A percentile compares a stretch with the other conserved stretches of the same genome.
phyloP scores from a whole-genome alignment of 2,113 vertebrate species.

The Eurystomus gularis region DNA sequence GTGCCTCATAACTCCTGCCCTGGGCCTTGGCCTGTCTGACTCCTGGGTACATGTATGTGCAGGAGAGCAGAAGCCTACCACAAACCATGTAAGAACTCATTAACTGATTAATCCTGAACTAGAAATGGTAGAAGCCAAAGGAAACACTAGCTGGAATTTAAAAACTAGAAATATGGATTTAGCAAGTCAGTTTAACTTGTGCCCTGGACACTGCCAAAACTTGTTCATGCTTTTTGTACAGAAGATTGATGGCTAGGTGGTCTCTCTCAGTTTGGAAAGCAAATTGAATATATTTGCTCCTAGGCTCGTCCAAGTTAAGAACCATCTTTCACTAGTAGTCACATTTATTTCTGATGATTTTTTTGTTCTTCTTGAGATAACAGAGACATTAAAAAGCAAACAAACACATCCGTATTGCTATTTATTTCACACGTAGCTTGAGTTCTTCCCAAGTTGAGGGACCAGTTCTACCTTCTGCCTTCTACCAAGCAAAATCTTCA shows the following conservation, averaged over 20 bases:
- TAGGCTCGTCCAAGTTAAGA: slow-evolving; percentile 1
- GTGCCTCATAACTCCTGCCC: neutral
- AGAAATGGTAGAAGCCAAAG: slow-evolving; percentile 51
- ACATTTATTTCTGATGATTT: neutral
- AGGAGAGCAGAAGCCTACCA: slow-evolving; percentile 28
- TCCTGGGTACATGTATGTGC: slow-evolving; percentile 13
- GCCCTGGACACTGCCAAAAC: slow-evolving; percentile 50
- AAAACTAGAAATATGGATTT: slow-evolving; percentile 51
- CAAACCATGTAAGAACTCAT: slow-evolving; percentile 8
- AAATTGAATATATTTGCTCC: slow-evolving; percentile 16
- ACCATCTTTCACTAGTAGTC: slow-evolving; percentile 15
- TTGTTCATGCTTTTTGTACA: slow-evolving; percentile 58
- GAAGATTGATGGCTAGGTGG: slow-evolving; percentile 53
- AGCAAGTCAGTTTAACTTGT: slow-evolving; percentile 29
- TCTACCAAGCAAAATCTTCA: neutral
- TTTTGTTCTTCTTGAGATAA: slow-evolving; percentile 4
- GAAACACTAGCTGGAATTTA: slow-evolving; percentile 53
- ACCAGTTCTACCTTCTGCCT: neutral
- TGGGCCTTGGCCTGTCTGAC: neutral
- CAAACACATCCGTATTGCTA: neutral
- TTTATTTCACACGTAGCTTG: neutral
- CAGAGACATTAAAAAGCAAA: slow-evolving; percentile 25
- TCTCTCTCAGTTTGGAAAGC: slow-evolving; percentile 39
- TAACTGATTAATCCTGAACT: slow-evolving; percentile 49
- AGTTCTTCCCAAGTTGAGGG: neutral